Base-by-base conservation (phyloP, 2,113 vertebrate genomes). In the Mionectes macconnelli region DNA sequence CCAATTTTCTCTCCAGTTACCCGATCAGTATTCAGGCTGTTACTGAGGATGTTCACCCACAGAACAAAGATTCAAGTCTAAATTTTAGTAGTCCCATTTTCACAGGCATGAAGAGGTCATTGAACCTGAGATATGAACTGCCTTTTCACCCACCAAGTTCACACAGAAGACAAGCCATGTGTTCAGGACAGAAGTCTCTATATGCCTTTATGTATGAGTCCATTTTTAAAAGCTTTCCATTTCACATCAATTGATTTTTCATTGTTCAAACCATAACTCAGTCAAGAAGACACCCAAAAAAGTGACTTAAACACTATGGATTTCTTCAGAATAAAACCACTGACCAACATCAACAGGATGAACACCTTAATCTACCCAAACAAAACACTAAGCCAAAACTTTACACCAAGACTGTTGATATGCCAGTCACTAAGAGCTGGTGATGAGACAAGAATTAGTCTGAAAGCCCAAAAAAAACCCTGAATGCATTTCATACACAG, bases 121-220 rank as follows among this genome's bases (percentile, higher is more conserved):
- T 44, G 12, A 66, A 10, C 47, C 22, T 40, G 19, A 95, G 55
- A 57, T 22, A 91, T 8, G 9, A 84, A 33, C 24, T 10, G 11
- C 14, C 17, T 50, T 47, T 44, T 80, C 40, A 50, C 10, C 24
- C 37, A 69, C 28, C 3, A 39, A 40, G 30, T 21, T 87, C 47
- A 28, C 20, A 70, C 19, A 81, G 56, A 83, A 91, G 17, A 16
- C 10, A 89, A 74, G 44, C 14, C 3, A 42, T 1, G 3, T 28
- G 11, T 3, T 59, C 37, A 52, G 24, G 10, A 44, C 68, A 37
- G 14, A 44, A 16, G 2, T 13, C 14, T 40, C 42, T 37, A 42
- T 19, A 59, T 0, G 1, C 4, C 53, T 87, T 66, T 18, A 67
- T 5, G 25, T 31, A 40, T 0, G 0, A 40, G 4, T 13, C 33